phyloP scores from a whole-genome alignment of 2,797 vertebrate genomes.

The Astyanax mexicanus region DNA sequence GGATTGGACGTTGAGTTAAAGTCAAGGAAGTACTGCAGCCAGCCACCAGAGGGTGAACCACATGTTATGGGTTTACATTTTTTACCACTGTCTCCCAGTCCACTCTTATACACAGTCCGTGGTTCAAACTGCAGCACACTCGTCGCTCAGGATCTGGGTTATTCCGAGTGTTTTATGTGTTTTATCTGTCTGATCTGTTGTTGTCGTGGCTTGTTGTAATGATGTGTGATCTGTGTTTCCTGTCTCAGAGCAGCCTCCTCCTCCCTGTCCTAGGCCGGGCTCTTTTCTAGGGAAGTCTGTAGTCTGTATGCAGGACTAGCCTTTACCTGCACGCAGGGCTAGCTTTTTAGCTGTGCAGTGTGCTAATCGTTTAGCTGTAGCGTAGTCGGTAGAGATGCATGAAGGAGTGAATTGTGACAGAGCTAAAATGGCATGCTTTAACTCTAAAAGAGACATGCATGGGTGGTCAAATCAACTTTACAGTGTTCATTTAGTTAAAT shows the following conservation, averaged over 20 bases:
- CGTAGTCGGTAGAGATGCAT: conserved; percentile 51
- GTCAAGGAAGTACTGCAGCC: no score
- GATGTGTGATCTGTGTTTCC: conserved; percentile 4
- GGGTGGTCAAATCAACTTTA: conserved; percentile 41
- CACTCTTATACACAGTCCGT: no score
- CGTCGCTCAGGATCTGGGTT: conserved; percentile 41
- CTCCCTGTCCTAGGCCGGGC: conserved; percentile 24
- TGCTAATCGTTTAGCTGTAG: conserved; percentile 18
- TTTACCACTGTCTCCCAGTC: no score
- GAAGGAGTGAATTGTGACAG: conserved; percentile 57
- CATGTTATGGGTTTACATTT: no score
- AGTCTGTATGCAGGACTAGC: conserved; percentile 9
- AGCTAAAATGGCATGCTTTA: conserved; percentile 61
- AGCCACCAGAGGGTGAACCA: no score
- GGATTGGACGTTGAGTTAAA: no score
- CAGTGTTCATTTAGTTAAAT: conserved; percentile 61
- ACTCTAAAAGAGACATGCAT: conserved; percentile 57
- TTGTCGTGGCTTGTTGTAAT: conserved; percentile 34
- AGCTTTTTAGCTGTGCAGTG: conserved; percentile 8
- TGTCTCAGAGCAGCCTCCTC: background rate
- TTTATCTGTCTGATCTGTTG: conserved; percentile 16
- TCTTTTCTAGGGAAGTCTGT: background rate
- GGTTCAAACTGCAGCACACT: conserved; percentile 31
- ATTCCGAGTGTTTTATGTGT: conserved; percentile 9
- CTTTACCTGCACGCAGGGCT: background rate